Evolutionary conservation across 2,888 invertebrate species (phyloP).

Genomic region (Stegana nigrithorax): DNA sequence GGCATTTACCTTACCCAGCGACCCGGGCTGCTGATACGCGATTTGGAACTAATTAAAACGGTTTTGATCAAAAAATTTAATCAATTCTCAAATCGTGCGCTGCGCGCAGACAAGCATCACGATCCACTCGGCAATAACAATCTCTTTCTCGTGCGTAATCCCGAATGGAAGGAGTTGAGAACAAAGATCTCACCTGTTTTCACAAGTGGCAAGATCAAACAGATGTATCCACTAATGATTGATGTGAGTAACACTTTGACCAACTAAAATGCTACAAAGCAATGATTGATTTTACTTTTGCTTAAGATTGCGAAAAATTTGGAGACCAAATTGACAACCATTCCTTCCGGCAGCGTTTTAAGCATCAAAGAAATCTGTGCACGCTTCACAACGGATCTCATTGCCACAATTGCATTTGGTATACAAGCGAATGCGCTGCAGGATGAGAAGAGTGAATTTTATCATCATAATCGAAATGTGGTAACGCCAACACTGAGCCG

Average conservation of each 20-base stretch:
- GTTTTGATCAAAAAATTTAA: conserved; percentile 67
- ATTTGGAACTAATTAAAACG: conserved; percentile 64
- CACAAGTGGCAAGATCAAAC: conserved; percentile 57
- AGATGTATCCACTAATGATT: conserved; percentile 47
- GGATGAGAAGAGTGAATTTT: conserved; percentile 63
- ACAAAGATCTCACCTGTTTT: conserved; percentile 65
- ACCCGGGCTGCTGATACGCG: conserved; percentile 61
- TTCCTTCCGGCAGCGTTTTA: background rate
- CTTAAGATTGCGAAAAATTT: conserved; percentile 31
- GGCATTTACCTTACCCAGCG: conserved; percentile 64
- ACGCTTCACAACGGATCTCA: conserved; percentile 57
- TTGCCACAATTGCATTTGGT: conserved; percentile 66
- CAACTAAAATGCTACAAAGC: background rate
- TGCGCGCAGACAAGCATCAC: conserved; percentile 37
- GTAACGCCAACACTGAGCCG: conserved; percentile 29
- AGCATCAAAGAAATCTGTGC: conserved; percentile 38
- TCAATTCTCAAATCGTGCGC: conserved; percentile 57
- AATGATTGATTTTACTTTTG: no score
- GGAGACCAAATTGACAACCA: conserved; percentile 12
- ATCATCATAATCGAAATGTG: conserved; percentile 32
- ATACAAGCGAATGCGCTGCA: conserved; percentile 61
- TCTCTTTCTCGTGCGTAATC: conserved; percentile 64
- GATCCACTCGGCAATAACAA: conserved; percentile 64
- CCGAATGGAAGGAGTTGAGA: conserved; percentile 64
- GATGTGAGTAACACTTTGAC: conserved; percentile 30